phyloP scores from a whole-genome alignment of 2,888 invertebrate species.

The Fragum fragum region DNA sequence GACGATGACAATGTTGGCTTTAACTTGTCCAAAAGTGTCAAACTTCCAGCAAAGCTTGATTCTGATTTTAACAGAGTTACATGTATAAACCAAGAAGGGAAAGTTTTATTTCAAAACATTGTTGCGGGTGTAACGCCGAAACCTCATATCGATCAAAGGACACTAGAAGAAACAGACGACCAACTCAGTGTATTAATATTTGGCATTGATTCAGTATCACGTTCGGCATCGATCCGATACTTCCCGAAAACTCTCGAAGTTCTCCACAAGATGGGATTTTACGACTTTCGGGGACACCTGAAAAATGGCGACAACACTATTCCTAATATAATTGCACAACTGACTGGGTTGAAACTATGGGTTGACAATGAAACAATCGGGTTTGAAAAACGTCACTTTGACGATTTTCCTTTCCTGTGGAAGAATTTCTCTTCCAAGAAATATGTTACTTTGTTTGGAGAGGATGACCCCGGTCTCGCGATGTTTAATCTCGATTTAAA shows the following conservation, averaged over 20 bases:
- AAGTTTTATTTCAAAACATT: slow-evolving; percentile 24
- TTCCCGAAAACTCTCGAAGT: slow-evolving; percentile 44
- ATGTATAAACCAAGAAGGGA: slow-evolving; percentile 10
- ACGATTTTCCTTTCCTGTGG: neutral
- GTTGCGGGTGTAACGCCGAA: slow-evolving; percentile 6
- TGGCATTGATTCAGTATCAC: slow-evolving; percentile 54
- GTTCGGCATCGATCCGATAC: slow-evolving; percentile 41
- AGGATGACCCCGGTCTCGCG: neutral
- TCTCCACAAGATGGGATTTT: slow-evolving; percentile 26
- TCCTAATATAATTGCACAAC: slow-evolving; percentile 41
- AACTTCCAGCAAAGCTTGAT: neutral
- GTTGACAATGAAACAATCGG: neutral
- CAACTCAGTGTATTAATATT: slow-evolving; percentile 43
- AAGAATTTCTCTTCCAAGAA: neutral
- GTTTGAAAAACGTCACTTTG: neutral
- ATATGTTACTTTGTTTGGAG: neutral
- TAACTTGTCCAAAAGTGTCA: neutral
- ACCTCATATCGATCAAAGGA: neutral
- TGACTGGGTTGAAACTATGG: slow-evolving; percentile 17
- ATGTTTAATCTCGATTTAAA: neutral
- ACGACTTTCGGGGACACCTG: slow-evolving; percentile 44
- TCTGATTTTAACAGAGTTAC: slow-evolving; percentile 10
- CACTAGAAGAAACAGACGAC: neutral
- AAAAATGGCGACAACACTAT: slow-evolving; percentile 54
- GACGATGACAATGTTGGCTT: slow-evolving; percentile 29